Conservation (phyloP, 1,140 invertebrate genomes). For the Heliconius eleuchia region DNA sequence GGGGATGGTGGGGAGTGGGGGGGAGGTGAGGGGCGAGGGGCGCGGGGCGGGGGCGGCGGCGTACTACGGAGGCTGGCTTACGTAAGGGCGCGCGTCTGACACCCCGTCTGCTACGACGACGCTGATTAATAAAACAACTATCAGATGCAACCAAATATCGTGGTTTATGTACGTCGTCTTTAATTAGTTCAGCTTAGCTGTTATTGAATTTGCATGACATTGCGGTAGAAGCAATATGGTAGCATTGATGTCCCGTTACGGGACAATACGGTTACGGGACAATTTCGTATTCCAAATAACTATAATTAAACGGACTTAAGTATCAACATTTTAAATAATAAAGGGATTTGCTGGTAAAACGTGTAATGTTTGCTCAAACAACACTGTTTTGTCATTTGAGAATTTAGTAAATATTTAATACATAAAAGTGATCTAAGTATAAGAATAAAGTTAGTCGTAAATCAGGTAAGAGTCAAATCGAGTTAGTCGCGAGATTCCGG, state of each 20-base stretch:
- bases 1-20: constrained; percentile 35
- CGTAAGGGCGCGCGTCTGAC: constrained; percentile 76
- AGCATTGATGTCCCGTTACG: background rate
- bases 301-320: background rate
- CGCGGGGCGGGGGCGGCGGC: constrained; percentile 45
- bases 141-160: constrained; percentile 64
- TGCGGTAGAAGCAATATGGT: background rate
- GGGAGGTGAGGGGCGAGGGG: constrained; percentile 49
- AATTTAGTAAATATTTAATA: background rate
- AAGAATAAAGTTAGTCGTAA: constrained; percentile 17
- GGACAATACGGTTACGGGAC: background rate
- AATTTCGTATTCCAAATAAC: background rate
- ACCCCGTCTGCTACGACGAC: constrained; percentile 66
- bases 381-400: too few relatives aligned
- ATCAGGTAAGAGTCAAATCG: constrained; percentile 52
- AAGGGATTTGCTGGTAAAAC: background rate
- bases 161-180: constrained; percentile 47
- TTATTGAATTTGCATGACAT: background rate
- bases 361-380: too few relatives aligned
- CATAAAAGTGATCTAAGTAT: background rate
- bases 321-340: background rate
- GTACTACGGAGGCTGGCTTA: constrained; percentile 77
- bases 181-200: constrained; percentile 51
- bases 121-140: constrained; percentile 77
- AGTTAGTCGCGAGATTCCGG: constrained; percentile 42